Evolutionary conservation across 2,888 invertebrate species (phyloP).

Genomic region (Sinodicranocentrus sp.): DNA sequence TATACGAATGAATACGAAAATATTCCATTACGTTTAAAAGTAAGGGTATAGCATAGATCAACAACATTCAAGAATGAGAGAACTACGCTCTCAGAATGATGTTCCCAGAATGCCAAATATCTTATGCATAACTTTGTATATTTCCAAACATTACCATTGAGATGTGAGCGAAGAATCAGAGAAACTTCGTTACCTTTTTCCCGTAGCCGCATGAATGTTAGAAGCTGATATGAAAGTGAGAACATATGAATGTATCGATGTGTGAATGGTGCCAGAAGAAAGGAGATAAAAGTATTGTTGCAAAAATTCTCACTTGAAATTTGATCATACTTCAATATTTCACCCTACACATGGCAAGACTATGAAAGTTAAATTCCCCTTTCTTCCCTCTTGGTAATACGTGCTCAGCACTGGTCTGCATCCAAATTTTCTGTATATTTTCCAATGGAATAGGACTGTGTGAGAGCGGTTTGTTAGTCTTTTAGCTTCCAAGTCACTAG

Average conservation of each 20-base stretch:
- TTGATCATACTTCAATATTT: conserved; percentile 19
- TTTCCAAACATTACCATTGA: background rate
- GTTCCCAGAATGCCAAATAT: background rate
- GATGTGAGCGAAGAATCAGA: background rate
- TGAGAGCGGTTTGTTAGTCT: background rate
- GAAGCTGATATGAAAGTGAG: background rate
- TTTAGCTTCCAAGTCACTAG: background rate
- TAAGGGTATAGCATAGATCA: too few species aligned
- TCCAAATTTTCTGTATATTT: too few species aligned
- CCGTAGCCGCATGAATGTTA: background rate
- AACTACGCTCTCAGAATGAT: too few species aligned
- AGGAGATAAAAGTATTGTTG: background rate
- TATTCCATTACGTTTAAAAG: too few species aligned
- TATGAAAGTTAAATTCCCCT: too few species aligned
- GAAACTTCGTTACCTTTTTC: background rate
- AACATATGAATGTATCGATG: background rate
- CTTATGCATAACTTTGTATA: background rate
- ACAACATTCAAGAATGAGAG: too few species aligned
- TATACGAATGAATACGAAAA: too few species aligned
- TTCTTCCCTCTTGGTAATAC: too few species aligned
- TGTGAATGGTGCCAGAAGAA: background rate
- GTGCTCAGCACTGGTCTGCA: too few species aligned
- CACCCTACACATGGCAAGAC: too few species aligned
- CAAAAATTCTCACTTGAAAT: conserved; percentile 5
- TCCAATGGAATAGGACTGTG: too few species aligned